Evolutionary conservation across 1,140 invertebrate species (phyloP).

Genomic region (Penaeus vannamei): DNA sequence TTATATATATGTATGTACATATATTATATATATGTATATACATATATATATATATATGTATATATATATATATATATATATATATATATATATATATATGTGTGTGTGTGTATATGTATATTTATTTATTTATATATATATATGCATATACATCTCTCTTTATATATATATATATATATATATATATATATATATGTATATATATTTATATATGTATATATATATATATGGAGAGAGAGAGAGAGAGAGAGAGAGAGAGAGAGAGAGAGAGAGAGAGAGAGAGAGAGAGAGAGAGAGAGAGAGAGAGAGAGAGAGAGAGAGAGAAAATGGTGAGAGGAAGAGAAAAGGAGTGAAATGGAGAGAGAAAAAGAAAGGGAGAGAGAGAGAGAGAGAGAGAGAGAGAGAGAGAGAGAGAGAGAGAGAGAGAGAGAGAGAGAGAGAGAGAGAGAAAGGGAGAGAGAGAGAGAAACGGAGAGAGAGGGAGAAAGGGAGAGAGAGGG

Average conservation of each 20-base stretch:
- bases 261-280: background rate
- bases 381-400: background rate
- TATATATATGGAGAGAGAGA: background rate
- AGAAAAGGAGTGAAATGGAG: background rate
- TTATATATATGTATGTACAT: conserved; percentile 10
- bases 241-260: background rate
- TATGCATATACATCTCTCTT: background rate
- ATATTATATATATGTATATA: conserved; percentile 22
- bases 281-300: background rate
- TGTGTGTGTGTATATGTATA: background rate
- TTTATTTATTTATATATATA: background rate
- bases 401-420: background rate
- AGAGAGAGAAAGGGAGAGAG: background rate
- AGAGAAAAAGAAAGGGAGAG: no score
- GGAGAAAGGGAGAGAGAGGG: background rate
- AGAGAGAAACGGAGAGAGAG: background rate
- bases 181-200: conserved; percentile 25
- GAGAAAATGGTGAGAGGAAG: background rate
- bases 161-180: background rate
- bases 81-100: background rate
- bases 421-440: no score
- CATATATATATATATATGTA: background rate
- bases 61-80: background rate
- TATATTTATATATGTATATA: conserved; percentile 17
- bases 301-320: background rate